Evolutionary conservation across 2,888 invertebrate species (phyloP), one percentile per base, ranked within the genome.

Genomic region (Phyllotreta striolata): DNA sequence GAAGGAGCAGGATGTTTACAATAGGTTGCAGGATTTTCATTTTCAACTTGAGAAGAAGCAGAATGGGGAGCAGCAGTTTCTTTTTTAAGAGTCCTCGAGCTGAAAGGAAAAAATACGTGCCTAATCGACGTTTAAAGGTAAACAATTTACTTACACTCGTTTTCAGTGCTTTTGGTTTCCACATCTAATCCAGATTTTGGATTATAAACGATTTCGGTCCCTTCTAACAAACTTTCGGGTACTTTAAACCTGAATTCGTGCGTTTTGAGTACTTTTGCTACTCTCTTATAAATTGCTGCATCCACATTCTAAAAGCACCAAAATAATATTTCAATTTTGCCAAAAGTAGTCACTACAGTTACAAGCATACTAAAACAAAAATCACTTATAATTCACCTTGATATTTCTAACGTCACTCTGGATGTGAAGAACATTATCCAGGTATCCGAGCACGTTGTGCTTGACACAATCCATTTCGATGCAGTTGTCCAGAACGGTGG

Each of bases 1-100:
- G 83, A 69, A 92, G 91, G 77, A 93, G 88, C 37, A 24, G 34
- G 74, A 93, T 82, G 47, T 89, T 87, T 37, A 93, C 87, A 72
- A 93, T 85, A 40, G 93, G 94, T 88, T 91, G 90, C 67, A 94
- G 80, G 24, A 91, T 89, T 81, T 94, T 93, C 85, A 93, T 84
- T 82, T 93, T 93, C 76, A 94, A 81, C 82, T 94, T 94, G 74
- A 94, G 82, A 55, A 93, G 85, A 71, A 94, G 83, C 72, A 93
- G 83, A 67, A 93, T 85, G 10, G 93, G 93, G 76, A 93, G 83
- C 68, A 93, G 84, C 52, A 93, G 86, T 80, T 93, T 93, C 84
- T 93, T 92, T 85, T 93, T 92, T 76, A 92, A 84, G 63, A 90
- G 84, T 74, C 91, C 91, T 69, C 92, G 89, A 74, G 90, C 93